Evolutionary conservation across 2,888 invertebrate genomes (phyloP).

Genomic region (Agonopterix arenella): DNA sequence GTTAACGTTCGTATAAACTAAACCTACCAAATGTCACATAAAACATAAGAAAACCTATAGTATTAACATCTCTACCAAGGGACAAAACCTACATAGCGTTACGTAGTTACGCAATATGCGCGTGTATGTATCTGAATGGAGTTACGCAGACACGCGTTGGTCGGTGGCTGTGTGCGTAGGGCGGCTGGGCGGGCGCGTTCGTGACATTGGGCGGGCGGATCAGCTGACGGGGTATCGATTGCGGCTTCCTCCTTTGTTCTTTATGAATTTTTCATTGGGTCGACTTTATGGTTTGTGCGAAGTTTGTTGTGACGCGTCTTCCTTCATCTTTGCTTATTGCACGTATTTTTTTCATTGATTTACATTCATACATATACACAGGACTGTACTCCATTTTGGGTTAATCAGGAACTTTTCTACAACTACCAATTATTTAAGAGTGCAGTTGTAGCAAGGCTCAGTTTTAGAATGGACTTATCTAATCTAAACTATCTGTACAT

Average conservation of each 20-base stretch:
- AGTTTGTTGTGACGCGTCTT: conserved; percentile 29
- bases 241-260: conserved; percentile 55
- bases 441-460: too few relatives aligned
- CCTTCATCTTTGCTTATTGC: too few relatives aligned
- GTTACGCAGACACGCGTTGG: not conserved
- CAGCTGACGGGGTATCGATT: conserved; percentile 71
- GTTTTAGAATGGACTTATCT: too few relatives aligned
- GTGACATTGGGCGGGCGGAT: conserved; percentile 72
- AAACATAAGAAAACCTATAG: too few relatives aligned
- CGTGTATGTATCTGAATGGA: conserved; percentile 8
- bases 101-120: not conserved
- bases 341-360: too few relatives aligned
- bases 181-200: conserved; percentile 31
- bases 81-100: not conserved
- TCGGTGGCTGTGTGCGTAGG: conserved; percentile 13
- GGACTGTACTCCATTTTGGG: too few relatives aligned
- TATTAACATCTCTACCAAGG: not conserved
- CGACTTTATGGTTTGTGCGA: not conserved
- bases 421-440: too few relatives aligned
- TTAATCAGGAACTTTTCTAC: too few relatives aligned
- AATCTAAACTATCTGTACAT: too few relatives aligned
- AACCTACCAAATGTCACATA: too few relatives aligned
- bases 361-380: too few relatives aligned
- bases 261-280: conserved; percentile 42
- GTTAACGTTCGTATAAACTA: too few relatives aligned